These are phyloP conservation scores for Eutrigla gurnardus DNA, from an alignment of 2,797 vertebrate species.

Conservation along the genomic window DNA sequence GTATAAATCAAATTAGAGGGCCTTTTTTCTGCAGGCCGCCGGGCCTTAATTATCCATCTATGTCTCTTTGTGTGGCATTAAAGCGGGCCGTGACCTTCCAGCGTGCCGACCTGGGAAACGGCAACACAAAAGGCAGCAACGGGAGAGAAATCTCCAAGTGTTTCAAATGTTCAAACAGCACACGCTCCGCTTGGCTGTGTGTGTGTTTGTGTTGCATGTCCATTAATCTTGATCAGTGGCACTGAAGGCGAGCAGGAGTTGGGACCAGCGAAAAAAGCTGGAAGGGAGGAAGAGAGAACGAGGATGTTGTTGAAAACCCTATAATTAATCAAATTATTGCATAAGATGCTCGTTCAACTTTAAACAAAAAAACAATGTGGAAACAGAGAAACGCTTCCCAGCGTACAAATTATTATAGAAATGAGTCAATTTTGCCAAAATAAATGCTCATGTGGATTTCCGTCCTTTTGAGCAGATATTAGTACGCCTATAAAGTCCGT, in stretches of 20 bases:
- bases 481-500: conserved; percentile 40
- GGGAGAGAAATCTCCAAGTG: conserved; percentile 78
- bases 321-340: background rate
- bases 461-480: conserved; percentile 38
- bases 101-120: conserved; percentile 75
- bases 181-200: conserved; percentile 17
- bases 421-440: background rate
- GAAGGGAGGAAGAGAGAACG: conserved; percentile 23
- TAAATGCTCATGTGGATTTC: conserved; percentile 34
- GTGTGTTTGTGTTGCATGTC: conserved; percentile 23
- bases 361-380: background rate
- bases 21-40: conserved; percentile 90
- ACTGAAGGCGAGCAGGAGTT: conserved; percentile 34
- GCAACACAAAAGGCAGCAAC: conserved; percentile 50
- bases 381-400: background rate
- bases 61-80: conserved; percentile 95
- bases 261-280: conserved; percentile 6
- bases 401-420: conserved; percentile 1
- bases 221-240: conserved; percentile 74
- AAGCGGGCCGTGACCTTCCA: conserved; percentile 93
- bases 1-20: conserved; percentile 97
- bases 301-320: background rate
- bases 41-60: conserved; percentile 97
- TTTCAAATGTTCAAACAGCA: conserved; percentile 69
- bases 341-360: background rate